Conservation (phyloP, 1,140 invertebrate genomes). For the Drosophila pandora region DNA sequence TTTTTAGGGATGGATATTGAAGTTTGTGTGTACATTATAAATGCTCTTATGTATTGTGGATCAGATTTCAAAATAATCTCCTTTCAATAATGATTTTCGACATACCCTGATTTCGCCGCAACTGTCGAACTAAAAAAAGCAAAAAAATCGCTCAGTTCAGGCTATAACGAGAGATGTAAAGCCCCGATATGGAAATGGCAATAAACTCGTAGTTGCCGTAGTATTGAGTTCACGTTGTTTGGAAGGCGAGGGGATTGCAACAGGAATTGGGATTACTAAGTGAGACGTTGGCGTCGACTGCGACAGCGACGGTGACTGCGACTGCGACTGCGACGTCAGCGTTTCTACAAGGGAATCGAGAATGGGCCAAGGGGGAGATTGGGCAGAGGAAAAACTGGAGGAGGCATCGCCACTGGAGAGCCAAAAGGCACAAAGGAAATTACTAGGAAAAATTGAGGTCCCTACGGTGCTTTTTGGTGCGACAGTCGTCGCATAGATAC, state of each 20-base stretch:
- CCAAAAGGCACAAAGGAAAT: conserved; percentile 69
- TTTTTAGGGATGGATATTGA: neutral
- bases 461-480: conserved; percentile 78
- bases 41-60: neutral
- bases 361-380: conserved; percentile 1
- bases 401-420: conserved; percentile 30
- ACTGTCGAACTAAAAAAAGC: neutral
- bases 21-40: neutral
- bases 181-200: conserved; percentile 78
- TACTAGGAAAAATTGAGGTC: conserved; percentile 80
- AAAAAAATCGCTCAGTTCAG: neutral
- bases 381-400: conserved; percentile 3
- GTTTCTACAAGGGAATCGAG: conserved; percentile 14
- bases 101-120: neutral
- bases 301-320: neutral
- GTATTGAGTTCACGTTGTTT: conserved; percentile 48
- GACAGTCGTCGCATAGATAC: conserved; percentile 64
- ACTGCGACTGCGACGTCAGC: conserved; percentile 33
- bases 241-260: conserved; percentile 46
- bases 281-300: conserved; percentile 17
- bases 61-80: neutral
- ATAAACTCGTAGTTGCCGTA: conserved; percentile 67
- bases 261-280: conserved; percentile 66
- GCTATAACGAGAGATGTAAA: conserved; percentile 66
- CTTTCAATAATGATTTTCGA: neutral